A percentile compares a stretch with the other conserved stretches of the same genome.
Conservation (phyloP, 2,797 vertebrate genomes). For the Acrocephalus scirpaceus region DNA sequence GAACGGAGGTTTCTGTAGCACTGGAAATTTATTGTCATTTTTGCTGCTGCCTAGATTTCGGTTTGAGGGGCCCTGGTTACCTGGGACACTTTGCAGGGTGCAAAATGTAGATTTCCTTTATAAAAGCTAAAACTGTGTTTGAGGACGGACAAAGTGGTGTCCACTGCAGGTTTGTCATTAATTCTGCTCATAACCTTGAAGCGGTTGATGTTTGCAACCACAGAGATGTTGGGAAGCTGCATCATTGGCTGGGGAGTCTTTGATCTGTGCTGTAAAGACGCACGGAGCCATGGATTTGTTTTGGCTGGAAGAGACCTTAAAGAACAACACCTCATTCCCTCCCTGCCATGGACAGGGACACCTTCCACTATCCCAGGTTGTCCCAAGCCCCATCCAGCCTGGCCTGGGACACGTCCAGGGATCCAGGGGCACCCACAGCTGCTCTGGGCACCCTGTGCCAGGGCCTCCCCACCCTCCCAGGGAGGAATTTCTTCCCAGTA, state of each 20-base stretch:
- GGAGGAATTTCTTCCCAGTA: accelerated
- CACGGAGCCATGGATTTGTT: accelerated
- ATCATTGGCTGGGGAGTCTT: accelerated
- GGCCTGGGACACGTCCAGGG: background rate
- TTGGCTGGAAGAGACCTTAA: background rate
- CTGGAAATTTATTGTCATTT: slow-evolving; percentile 2
- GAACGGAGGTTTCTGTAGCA: background rate
- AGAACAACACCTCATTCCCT: background rate
- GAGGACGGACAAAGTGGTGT: accelerated
- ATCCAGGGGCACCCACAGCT: background rate
- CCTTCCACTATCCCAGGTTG: accelerated
- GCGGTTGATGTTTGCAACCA: background rate
- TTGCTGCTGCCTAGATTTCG: background rate
- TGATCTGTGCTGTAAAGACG: background rate
- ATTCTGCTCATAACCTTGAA: background rate
- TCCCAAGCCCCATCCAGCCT: accelerated
- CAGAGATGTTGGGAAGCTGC: accelerated
- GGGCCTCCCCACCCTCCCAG: accelerated
- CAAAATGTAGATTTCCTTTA: background rate
- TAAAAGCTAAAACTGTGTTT: background rate
- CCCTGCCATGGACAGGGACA: background rate
- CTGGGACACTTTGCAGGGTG: no score
- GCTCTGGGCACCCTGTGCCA: background rate
- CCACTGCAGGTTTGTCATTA: accelerated
- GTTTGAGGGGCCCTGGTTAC: background rate